Evolutionary conservation across 2,888 invertebrate genomes (phyloP), one percentile per base, ranked within the genome.

Genomic region (Phyllotreta striolata): DNA sequence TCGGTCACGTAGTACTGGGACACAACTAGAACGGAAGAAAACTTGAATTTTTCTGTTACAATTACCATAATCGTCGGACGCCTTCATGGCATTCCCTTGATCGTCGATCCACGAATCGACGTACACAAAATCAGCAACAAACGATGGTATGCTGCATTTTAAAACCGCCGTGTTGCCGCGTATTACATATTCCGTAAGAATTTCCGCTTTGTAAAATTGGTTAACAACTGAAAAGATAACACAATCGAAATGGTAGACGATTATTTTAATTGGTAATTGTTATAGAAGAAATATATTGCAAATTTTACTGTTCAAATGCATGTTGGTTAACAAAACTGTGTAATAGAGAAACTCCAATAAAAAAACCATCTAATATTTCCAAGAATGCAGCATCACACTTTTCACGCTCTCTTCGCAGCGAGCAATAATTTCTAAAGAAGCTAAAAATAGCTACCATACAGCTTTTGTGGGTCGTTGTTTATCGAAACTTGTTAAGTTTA

Each of bases 1-100:
- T 94, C 93, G 75, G 93, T 92, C 83, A 92, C 90, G 86, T 92
- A 95, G 84, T 88, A 89, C 86, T 94, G 94, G 78, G 92, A 89
- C 78, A 94, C 93, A 83, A 93, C 94, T 94, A 86, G 79, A 24
- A 24, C 24, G 24, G 24, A 24, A 24, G 24, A 24, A 24, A 24
- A 24, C 24, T 1, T 24, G 24, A 24, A 24, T 3, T 24, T 24
- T 24, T 9, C 12, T 40, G 41, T 58, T 57, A 61, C 12, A 70
- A 64, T 77, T 82, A 86, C 86, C 86, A 77, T 85, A 86, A 76
- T 85, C 80, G 55, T 84, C 79, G 46, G 83, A 82, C 37, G 79
- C 79, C 66, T 79, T 81, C 66, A 85, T 73, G 65, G 81, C 81
- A 66, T 84, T 85, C 73, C 87, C 88, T 74, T 86, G 83, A 72